Base-by-base conservation (phyloP, 2,113 vertebrate species). In the Callocephalon fimbriatum region DNA sequence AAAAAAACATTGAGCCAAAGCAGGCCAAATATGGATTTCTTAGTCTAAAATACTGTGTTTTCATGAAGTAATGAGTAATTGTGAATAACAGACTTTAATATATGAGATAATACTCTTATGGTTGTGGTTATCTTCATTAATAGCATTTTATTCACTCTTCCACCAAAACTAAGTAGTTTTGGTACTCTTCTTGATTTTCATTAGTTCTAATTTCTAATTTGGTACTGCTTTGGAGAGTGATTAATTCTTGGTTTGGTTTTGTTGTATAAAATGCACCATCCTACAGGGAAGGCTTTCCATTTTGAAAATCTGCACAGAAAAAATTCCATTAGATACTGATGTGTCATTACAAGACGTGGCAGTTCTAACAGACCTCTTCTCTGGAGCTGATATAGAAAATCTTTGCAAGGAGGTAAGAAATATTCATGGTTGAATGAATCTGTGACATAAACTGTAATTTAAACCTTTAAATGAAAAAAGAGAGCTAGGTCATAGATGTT, bases 321-420 rank as follows among this genome's bases (percentile, higher is more conserved):
- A 92, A 23, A 99, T 99, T 95, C 99, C 99, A 0, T 13, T 99
- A 35, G 97, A 83, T 58, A 53, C 88, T 15, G 98, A 99, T 31
- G 99, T 99, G 80, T 98, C 97, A 56, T 93, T 99, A 86, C 94
- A 98, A 93, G 98, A 98, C 29, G 86, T 99, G 50, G 99, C 99
- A 26, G 77, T 67, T 20, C 93, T 96, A 66, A 99, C 99, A 1
- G 50, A 98, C 19, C 94, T 98, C 66, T 99, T 99, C 97, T 99
- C 99, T 92, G 99, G 99, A 96, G 99, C 99, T 13, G 99, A 99
- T 90, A 97, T 99, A 94, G 98, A 98, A 95, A 99, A 99, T 95
- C 98, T 99, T 15, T 99, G 99, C 90, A 99, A 98, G 98, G 99
- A 99, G 98, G 99, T 99, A 96, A 98, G 98, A 83, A 59, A 53